Evolutionary conservation across 2,797 vertebrate species (phyloP), one percentile per base, ranked within the genome.

Genomic region (Sylvia borin): DNA sequence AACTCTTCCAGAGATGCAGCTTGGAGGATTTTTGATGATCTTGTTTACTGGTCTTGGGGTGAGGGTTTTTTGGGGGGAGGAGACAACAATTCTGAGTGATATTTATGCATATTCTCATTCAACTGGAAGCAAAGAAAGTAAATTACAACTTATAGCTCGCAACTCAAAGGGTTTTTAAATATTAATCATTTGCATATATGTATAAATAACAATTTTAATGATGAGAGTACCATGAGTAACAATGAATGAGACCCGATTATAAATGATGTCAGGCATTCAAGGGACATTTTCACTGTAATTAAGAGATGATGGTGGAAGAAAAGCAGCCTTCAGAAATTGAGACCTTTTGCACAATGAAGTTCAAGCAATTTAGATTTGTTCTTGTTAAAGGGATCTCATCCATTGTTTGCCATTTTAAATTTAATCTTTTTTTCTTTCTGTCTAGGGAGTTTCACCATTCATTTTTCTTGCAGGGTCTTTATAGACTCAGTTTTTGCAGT

Each of bases 281-380:
- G 51, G 42, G 55, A 82, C 0, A 0, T 64, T 83, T 79, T 76
- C 79, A 73, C 55, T 86, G 79, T 86, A 95, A 93, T 94, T 93
- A 93, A 92, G 40, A 78, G 58, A 91, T 70, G 73, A 75, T 6
- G 2, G 25, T 64, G 13, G 53, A 90, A 88, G 55, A 71, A 85
- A 91, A 89, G 27, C 32, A 85, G 57, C 47, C 62, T 88, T 94
- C 76, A 66, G 57, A 88, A 91, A 92, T 1, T 18, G 64, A 89
- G 54, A 91, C 68, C 77, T 93, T 82, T 85, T 74, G 38, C 43
- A 91, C 73, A 94, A 64, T 60, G n/a, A 66, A 91, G 75, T 93
- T 95, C 60, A 90, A 83, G 47, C 24, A 75, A 86, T 81, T 85
- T 67, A 79, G 70, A 89, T 85, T 84, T 77, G 4, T 73, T 86